A percentile compares a stretch with the other conserved stretches of the same genome.
phyloP scores from a whole-genome alignment of 2,888 invertebrate genomes.

The Palloptera scutellata region DNA sequence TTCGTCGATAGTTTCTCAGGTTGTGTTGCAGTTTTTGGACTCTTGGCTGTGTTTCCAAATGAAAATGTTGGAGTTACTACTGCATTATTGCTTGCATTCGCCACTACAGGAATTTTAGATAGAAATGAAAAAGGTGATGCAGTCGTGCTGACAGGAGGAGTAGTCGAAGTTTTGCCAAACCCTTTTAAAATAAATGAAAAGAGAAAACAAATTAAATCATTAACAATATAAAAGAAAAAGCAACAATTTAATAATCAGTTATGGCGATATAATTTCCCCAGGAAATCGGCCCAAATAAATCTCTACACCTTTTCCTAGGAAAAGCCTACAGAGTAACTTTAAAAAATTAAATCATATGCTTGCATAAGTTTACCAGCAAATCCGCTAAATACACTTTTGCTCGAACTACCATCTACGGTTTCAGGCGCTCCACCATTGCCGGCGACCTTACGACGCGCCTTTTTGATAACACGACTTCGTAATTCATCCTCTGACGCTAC shows the following conservation, averaged over 20 bases:
- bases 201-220: neutral
- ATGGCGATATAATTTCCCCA: too few species aligned
- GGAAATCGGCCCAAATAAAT: too few species aligned
- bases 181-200: conserved; percentile 7
- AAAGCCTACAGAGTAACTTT: neutral
- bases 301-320: too few species aligned
- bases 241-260: too few species aligned
- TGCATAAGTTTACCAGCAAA: conserved; percentile 67
- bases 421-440: conserved; percentile 32
- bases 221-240: too few species aligned
- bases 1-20: conserved; percentile 6
- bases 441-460: conserved; percentile 69
- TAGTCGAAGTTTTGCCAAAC: conserved; percentile 31
- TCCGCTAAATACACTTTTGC: conserved; percentile 71
- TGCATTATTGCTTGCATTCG: conserved; percentile 26
- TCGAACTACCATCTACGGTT: conserved; percentile 33
- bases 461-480: conserved; percentile 79
- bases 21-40: neutral
- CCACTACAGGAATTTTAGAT: conserved; percentile 45
- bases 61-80: conserved; percentile 27
- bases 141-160: conserved; percentile 25
- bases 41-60: conserved; percentile 21
- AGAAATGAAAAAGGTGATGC: conserved; percentile 57
- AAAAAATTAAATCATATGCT: neutral
- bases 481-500: conserved; percentile 75